A percentile compares a stretch with the other conserved stretches of the same genome.
Evolutionary conservation across 2,888 invertebrate species (phyloP).

Genomic region (Drosophila stalkeri): DNA sequence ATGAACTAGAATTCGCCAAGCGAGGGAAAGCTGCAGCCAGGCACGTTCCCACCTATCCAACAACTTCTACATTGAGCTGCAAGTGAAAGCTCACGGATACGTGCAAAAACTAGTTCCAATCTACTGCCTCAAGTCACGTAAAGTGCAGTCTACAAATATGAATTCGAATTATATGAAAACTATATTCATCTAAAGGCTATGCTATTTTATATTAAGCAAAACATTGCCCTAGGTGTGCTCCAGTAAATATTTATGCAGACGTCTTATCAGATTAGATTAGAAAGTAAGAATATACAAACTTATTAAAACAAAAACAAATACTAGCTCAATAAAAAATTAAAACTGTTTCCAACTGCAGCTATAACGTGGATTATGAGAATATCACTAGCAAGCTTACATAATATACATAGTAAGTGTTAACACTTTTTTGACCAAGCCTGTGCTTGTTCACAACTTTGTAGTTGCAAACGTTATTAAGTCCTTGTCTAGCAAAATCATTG

Average conservation of each 20-base stretch:
- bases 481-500: not conserved
- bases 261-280: slow-evolving; percentile 18
- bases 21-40: slow-evolving; percentile 13
- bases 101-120: slow-evolving; percentile 8
- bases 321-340: slow-evolving; percentile 12
- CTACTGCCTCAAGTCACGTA: slow-evolving; percentile 9
- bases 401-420: not conserved
- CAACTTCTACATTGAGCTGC: slow-evolving; percentile 6
- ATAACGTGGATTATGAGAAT: slow-evolving; percentile 6
- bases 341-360: slow-evolving; percentile 8
- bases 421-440: not conserved
- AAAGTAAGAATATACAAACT: not conserved
- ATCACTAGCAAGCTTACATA: not conserved
- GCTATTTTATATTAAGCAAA: slow-evolving; percentile 1
- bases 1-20: not conserved
- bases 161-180: not conserved
- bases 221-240: slow-evolving; percentile 7
- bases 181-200: slow-evolving; percentile 5
- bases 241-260: slow-evolving; percentile 15
- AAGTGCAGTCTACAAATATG: not conserved
- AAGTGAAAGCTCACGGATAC: slow-evolving; percentile 19
- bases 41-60: slow-evolving; percentile 6
- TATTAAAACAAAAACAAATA: slow-evolving; percentile 1
- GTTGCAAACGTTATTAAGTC: not conserved
- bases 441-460: not conserved